Evolutionary conservation across 2,888 invertebrate species (phyloP), one percentile per base, ranked within the genome.

Genomic region (Noctua comes): DNA sequence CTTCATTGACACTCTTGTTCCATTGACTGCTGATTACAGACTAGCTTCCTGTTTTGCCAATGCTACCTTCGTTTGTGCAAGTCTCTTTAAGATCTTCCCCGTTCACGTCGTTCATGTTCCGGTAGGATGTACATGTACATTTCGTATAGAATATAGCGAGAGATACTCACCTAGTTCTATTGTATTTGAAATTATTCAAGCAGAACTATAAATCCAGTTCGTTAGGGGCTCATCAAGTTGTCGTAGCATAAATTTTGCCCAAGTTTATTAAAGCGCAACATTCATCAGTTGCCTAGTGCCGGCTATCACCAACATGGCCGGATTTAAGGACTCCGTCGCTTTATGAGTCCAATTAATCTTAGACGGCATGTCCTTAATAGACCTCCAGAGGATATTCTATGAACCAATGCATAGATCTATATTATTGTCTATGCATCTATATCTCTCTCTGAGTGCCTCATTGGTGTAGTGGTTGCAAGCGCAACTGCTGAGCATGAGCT

Each of bases 271-370:
- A 68, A 69, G 62, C 43, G 48, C 36, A 68, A 62, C 24, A 71
- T 73, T 59, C 75, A 77, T 78, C 70, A 62, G 57, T 78, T 59
- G 68, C n/a, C 72, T 69, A 78, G 62, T n/a, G 16, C 43, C 54
- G 62, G 78, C 76, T 83, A 83, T 87, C 80, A 75, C 62, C 51
- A 69, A 43, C 76, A 40, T 59, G 77, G 1, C 24, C 11, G 4
- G 78, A 62, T 80, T 78, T 78, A 79, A 75, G 74, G 73, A 57
- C 48, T 40, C 27, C 64, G 62, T 73, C 82, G 82, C 76, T 79
- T 86, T 80, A 78, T 64, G 71, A 74, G 64, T 21, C 51, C 78
- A 79, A 83, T 86, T 82, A 82, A 84, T 88, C 81, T 76, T 57
- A 68, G 73, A 66, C 79, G 27, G 71, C 70, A 62, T 79, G 76